Evolutionary conservation across 2,113 vertebrate genomes (phyloP), one percentile per base, ranked within the genome.

Genomic region (Halcyon malimbica): DNA sequence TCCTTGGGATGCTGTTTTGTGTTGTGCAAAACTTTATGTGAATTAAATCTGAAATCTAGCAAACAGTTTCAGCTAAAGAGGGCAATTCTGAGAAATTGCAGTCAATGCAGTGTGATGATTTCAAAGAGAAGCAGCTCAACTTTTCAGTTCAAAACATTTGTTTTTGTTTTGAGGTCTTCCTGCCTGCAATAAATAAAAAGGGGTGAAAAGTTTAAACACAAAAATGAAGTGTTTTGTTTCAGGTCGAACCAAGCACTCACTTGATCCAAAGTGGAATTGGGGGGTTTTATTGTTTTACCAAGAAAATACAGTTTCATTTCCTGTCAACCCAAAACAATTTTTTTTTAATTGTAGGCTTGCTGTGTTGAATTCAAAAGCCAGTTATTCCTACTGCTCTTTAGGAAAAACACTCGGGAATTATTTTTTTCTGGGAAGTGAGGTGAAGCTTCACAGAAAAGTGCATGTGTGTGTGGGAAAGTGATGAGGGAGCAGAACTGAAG

Each of bases 121-220:
- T 44, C 91, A 94, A 95, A 97, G 84, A 31, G 62, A 83, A 93
- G 80, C 67, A 74, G 44, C 64, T 94, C 75, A 80, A 18, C 44
- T 88, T 94, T 96, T 96, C 87, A 69, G 84, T 93, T 89, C 2
- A 5, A 94, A 96, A 95, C 96, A 97, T 96, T 97, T 97, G 96
- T 93, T 95, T 96, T 96, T 97, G 71, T 96, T 96, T 97, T 97
- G 95, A 96, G 95, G 95, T 96, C 96, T 97, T 96, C 96, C 93
- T 96, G 91, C 75, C 70, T 88, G 91, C 71, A 94, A 83, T 95
- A 96, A 96, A 95, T 96, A 95, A 88, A 91, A 95, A 93, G 46
- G 78, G 90, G 94, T 97, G 94, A 97, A 97, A 95, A 96, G 96
- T 96, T 96, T 94, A 96, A 96, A 83, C 44, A 70, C 63, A 77